Evolutionary conservation across 2,797 vertebrate genomes (phyloP).

Genomic region (Acipenser oxyrinchus): DNA sequence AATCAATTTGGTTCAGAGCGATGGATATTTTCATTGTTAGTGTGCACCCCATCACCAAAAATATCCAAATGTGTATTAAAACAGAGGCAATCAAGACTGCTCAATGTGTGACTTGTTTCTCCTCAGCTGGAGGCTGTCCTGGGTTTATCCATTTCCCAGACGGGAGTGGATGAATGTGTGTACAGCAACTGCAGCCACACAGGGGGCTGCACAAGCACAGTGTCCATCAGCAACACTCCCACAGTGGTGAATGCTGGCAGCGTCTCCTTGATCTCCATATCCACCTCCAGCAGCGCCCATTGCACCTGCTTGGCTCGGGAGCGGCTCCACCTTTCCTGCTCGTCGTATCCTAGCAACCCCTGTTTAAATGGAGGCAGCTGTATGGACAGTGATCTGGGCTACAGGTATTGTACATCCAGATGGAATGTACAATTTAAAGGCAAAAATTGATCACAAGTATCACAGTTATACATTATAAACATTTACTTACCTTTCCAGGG

Average conservation of each 20-base stretch:
- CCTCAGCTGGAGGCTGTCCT: constrained; percentile 69
- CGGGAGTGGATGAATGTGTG: constrained; percentile 69
- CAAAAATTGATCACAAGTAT: no score
- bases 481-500: no score
- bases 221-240: constrained; percentile 55
- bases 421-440: no score
- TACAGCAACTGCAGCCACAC: constrained; percentile 57
- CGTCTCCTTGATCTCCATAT: constrained; percentile 66
- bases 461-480: no score
- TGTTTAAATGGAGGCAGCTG: constrained; percentile 78
- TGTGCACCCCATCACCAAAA: no score
- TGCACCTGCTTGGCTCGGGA: constrained; percentile 72
- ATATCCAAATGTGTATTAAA: no score
- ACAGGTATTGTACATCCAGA: constrained; percentile 51
- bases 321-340: constrained; percentile 57
- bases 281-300: constrained; percentile 39
- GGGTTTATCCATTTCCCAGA: constrained; percentile 63
- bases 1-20: no score
- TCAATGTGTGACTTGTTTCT: constrained; percentile 11
- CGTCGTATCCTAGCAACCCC: constrained; percentile 60
- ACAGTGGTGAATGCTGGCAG: constrained; percentile 54
- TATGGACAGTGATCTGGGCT: constrained; percentile 67
- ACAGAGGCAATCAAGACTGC: constrained; percentile 6
- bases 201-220: constrained; percentile 60
- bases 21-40: no score